Percentiles rank a stretch among this genome's conserved stretches.
phyloP scores from a whole-genome alignment of 2,888 invertebrate genomes.

The Gymnosoma rotundatum region DNA sequence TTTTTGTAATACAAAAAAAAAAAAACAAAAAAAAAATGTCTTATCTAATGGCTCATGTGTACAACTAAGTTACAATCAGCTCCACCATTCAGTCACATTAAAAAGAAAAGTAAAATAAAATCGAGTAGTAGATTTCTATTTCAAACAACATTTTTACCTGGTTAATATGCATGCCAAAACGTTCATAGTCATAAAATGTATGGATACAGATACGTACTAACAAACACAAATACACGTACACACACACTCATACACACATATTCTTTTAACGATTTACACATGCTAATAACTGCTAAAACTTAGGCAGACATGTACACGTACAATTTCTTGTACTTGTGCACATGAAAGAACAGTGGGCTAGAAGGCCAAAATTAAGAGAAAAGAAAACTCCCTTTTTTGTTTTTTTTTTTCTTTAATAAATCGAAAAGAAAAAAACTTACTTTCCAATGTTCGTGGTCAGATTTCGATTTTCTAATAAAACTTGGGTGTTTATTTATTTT shows the following conservation, averaged over 20 bases:
- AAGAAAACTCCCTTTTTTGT: no score
- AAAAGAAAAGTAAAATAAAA: conserved; percentile 43
- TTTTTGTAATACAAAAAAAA: conserved; percentile 17
- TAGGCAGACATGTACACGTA: background rate
- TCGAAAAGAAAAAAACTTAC: no score
- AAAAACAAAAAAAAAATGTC: background rate
- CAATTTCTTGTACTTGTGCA: background rate
- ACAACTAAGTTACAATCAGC: conserved; percentile 4
- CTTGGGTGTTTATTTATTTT: no score
- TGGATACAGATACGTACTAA: conserved; percentile 10
- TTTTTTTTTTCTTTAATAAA: no score
- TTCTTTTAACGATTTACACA: background rate
- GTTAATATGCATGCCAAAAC: conserved; percentile 72
- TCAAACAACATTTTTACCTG: conserved; percentile 66
- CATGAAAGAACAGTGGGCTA: conserved; percentile 3
- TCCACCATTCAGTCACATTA: background rate
- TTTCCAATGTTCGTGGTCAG: no score
- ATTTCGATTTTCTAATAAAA: no score
- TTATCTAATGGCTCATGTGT: conserved; percentile 39
- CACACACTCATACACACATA: background rate
- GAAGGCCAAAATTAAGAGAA: background rate
- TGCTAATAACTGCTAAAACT: conserved; percentile 16
- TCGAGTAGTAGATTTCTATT: conserved; percentile 61
- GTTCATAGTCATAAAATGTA: conserved; percentile 65
- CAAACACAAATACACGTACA: background rate